These are phyloP conservation scores for Theonella swinhoei DNA, from an alignment of 37 sponge, comb jelly and placozoan species.

Conservation along the genomic window DNA sequence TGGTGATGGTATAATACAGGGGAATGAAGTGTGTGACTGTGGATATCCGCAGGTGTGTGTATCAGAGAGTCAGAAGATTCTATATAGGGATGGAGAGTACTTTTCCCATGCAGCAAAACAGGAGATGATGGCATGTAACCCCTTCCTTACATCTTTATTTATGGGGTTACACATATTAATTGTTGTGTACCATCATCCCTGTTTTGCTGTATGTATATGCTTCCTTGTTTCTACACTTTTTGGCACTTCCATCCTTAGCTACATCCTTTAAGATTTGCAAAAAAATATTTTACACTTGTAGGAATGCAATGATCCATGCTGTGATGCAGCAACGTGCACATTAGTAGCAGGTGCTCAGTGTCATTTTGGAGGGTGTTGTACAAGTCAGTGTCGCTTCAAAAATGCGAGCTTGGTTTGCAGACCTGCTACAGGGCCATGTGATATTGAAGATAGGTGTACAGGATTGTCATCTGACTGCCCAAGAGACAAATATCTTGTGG, in stretches of 20 bases:
- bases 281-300: too few relatives aligned
- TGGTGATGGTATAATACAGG: constrained; percentile 81
- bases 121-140: too few relatives aligned
- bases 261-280: too few relatives aligned
- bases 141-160: too few relatives aligned
- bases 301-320: constrained; percentile 79
- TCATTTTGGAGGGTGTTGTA: constrained; percentile 53
- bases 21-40: constrained; percentile 80
- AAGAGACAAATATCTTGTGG: constrained; percentile 28
- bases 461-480: constrained; percentile 70
- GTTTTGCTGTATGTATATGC: background rate
- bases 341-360: constrained; percentile 57
- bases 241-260: background rate
- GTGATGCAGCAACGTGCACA: constrained; percentile 77
- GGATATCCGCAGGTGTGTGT: constrained; percentile 54
- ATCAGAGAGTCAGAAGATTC: too few relatives aligned
- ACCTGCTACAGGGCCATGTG: constrained; percentile 45
- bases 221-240: background rate
- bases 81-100: too few relatives aligned
- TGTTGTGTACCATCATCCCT: too few relatives aligned
- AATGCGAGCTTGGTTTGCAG: constrained; percentile 44
- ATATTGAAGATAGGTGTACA: constrained; percentile 57
- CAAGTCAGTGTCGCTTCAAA: constrained; percentile 37
- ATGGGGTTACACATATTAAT: too few relatives aligned
- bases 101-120: too few relatives aligned